These are phyloP conservation scores for Radopholus similis DNA, from an alignment of 1,140 invertebrate species.

Conservation along the genomic window DNA sequence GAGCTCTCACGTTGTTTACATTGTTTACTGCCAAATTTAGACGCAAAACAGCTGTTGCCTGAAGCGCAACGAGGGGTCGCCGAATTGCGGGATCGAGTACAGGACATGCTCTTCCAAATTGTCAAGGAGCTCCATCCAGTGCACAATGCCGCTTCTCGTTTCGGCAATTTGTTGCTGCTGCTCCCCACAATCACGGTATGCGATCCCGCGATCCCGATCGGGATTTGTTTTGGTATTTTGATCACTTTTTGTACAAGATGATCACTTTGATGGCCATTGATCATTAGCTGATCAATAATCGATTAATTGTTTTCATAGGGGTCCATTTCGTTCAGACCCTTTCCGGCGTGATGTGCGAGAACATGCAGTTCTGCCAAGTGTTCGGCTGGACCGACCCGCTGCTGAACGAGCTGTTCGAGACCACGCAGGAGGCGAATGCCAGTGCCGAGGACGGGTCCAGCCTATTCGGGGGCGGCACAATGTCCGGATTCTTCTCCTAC, in stretches of 20 bases:
- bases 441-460: not conserved
- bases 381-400: conserved; percentile 54
- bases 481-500: not conserved
- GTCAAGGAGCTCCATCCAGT: conserved; percentile 55
- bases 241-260: not conserved
- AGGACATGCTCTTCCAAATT: conserved; percentile 60
- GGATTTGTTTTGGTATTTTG: not conserved
- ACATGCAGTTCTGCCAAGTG: conserved; percentile 60
- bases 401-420: conserved; percentile 55
- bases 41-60: conserved; percentile 55
- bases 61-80: conserved; percentile 45
- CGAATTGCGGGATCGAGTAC: conserved; percentile 53
- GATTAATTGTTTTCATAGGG: not conserved
- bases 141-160: conserved; percentile 52
- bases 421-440: conserved; percentile 29
- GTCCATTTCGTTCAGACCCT: conserved; percentile 46
- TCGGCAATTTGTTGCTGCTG: conserved; percentile 50
- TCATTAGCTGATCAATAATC: not conserved
- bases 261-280: conserved; percentile 2
- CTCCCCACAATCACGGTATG: conserved; percentile 49
- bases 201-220: no score
- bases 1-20: no score
- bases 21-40: no score
- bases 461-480: not conserved
- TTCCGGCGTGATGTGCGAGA: conserved; percentile 56